A percentile compares a stretch with the other conserved stretches of the same genome.
Conservation (phyloP, 1,140 invertebrate genomes). For the Camponotus vicinus region DNA sequence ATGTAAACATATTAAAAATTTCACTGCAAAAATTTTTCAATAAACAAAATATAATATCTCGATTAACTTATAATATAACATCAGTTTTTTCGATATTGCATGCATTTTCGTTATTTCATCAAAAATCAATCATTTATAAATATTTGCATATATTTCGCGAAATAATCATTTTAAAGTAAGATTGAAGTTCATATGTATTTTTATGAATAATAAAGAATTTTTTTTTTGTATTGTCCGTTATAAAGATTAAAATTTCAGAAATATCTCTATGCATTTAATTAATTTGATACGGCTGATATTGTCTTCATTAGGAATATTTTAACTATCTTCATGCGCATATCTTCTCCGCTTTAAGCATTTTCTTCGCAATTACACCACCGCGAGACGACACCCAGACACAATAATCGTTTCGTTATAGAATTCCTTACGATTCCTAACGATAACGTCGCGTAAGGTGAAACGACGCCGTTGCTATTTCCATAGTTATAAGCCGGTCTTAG, state of each 20-base stretch:
- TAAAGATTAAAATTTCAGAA: too few relatives aligned
- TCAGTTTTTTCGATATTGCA: not conserved
- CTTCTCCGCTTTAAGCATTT: not conserved
- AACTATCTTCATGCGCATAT: not conserved
- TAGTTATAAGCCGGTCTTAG: constrained; percentile 66
- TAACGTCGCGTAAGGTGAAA: constrained; percentile 58
- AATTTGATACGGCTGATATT: not conserved
- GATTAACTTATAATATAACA: not conserved
- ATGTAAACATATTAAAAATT: constrained; percentile 1
- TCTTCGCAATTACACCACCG: constrained; percentile 60
- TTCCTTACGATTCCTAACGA: constrained; percentile 64
- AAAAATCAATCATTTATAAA: not conserved
- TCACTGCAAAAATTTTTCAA: not conserved
- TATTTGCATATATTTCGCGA: not conserved
- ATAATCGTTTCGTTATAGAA: constrained; percentile 53
- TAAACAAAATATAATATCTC: not conserved
- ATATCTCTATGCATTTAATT: not conserved
- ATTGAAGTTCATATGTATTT: not conserved
- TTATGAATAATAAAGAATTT: not conserved
- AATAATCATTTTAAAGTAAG: not conserved
- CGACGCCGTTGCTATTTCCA: constrained; percentile 50
- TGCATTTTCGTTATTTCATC: not conserved
- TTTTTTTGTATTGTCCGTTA: not conserved
- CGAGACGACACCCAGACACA: constrained; percentile 62
- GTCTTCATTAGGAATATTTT: not conserved